Evolutionary conservation across 1,140 invertebrate species (phyloP).

Genomic region (Heliconius hewitsoni): DNA sequence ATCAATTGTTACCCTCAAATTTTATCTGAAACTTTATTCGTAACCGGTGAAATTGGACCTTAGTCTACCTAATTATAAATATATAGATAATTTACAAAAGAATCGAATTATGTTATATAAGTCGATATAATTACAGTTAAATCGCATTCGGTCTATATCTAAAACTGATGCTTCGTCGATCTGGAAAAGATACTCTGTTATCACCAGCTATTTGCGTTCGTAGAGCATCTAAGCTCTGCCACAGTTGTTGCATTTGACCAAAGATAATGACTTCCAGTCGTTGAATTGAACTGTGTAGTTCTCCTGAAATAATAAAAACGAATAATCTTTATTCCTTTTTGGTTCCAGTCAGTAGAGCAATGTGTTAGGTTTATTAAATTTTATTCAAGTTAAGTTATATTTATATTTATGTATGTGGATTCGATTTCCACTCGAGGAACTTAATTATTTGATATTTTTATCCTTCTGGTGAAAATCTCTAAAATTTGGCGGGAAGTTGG

Average conservation of each 20-base stretch:
- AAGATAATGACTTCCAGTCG: constrained; percentile 71
- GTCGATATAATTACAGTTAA: neutral
- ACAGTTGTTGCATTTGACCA: constrained; percentile 76
- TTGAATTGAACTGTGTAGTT: constrained; percentile 67
- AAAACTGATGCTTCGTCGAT: constrained; percentile 60
- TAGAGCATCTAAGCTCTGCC: constrained; percentile 72
- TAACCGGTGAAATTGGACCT: too few relatives aligned
- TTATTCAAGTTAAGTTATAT: too few relatives aligned
- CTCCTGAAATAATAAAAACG: constrained; percentile 52
- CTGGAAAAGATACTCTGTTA: constrained; percentile 44
- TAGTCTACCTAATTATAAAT: too few relatives aligned
- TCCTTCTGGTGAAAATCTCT: neutral
- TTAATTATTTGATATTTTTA: neutral
- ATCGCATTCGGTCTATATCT: constrained; percentile 53
- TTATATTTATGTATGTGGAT: neutral
- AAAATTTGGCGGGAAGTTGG: too few relatives aligned
- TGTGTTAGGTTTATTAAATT: too few relatives aligned
- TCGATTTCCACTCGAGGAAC: neutral
- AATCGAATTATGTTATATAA: too few relatives aligned
- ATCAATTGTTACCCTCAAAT: too few relatives aligned
- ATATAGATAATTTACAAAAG: too few relatives aligned
- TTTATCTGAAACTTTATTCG: too few relatives aligned
- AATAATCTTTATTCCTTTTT: too few relatives aligned
- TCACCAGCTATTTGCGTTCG: constrained; percentile 55
- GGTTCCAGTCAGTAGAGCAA: too few relatives aligned